Evolutionary conservation across 2,888 invertebrate genomes (phyloP).

Genomic region (Aspidapion aeneum): DNA sequence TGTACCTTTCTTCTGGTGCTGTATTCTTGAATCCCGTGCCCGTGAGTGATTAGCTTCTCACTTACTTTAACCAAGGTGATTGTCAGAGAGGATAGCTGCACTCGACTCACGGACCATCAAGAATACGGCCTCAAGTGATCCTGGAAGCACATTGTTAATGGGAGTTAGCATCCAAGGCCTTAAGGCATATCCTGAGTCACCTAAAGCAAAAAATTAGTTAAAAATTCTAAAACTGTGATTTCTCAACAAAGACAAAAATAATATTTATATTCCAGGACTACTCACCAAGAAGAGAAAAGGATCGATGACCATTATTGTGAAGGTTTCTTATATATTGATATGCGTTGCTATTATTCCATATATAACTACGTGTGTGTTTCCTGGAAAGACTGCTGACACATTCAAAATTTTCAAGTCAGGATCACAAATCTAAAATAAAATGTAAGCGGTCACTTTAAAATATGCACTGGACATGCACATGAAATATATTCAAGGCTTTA

Average conservation of each 20-base stretch:
- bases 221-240: neutral
- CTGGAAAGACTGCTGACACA: slow-evolving; percentile 1
- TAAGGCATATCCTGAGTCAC: slow-evolving; percentile 4
- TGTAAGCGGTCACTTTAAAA: too few species aligned
- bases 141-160: neutral
- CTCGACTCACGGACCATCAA: too few species aligned
- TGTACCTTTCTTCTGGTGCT: slow-evolving; percentile 4
- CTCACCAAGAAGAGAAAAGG: neutral
- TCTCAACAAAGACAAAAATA: neutral
- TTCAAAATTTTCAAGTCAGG: slow-evolving; percentile 2
- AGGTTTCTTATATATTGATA: neutral
- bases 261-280: too few species aligned
- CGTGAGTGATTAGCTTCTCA: too few species aligned
- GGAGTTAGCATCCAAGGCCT: slow-evolving; percentile 5
- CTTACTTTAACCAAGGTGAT: too few species aligned
- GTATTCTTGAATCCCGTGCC: too few species aligned
- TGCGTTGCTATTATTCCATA: slow-evolving; percentile 5
- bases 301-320: neutral
- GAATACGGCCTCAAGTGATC: too few species aligned
- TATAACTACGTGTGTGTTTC: slow-evolving; percentile 1
- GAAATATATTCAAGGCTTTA: too few species aligned
- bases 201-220: neutral
- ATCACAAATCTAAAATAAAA: slow-evolving; percentile 4
- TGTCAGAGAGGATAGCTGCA: too few species aligned
- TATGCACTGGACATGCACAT: too few species aligned